A percentile compares a stretch with the other conserved stretches of the same genome.
Evolutionary conservation across 2,113 vertebrate genomes (phyloP).

Genomic region (Clarias gariepinus): DNA sequence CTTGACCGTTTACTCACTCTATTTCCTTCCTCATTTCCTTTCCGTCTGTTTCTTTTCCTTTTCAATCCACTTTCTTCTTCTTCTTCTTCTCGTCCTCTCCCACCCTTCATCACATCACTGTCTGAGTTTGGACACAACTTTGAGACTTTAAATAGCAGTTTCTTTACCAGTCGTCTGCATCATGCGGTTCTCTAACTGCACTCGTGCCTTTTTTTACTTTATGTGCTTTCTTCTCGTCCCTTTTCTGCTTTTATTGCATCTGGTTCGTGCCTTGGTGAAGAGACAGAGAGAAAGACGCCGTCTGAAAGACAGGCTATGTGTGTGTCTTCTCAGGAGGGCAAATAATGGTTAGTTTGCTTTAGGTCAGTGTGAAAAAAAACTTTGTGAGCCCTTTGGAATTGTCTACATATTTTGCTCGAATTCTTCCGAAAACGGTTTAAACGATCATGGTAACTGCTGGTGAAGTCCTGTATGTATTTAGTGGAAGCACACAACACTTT

Average conservation of each 20-base stretch:
- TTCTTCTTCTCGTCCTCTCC: slow-evolving; percentile 20
- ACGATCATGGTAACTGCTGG: neutral
- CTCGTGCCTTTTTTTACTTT: slow-evolving; percentile 40
- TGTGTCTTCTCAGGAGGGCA: slow-evolving; percentile 32
- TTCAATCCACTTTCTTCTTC: slow-evolving; percentile 35
- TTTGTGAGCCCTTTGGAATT: neutral
- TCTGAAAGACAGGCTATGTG: slow-evolving; percentile 20
- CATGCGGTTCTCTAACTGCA: slow-evolving; percentile 62
- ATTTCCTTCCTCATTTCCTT: neutral
- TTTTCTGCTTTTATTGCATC: slow-evolving; percentile 64
- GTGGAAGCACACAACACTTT: no score
- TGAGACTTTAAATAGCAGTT: neutral
- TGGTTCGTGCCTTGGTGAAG: slow-evolving; percentile 41
- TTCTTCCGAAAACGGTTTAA: neutral
- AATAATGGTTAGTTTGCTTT: slow-evolving; percentile 45
- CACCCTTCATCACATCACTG: neutral
- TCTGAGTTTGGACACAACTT: slow-evolving; percentile 23
- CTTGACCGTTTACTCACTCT: slow-evolving; percentile 27
- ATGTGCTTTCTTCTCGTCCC: slow-evolving; percentile 48
- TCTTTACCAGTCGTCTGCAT: slow-evolving; percentile 53
- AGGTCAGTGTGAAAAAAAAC: slow-evolving; percentile 29
- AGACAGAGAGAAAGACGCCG: neutral
- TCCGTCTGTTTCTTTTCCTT: neutral
- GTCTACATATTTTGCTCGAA: neutral
- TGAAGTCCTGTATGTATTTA: neutral